These are phyloP conservation scores for Palythoa heliodiscus DNA, from an alignment of 92 coral and sea anemone genomes.

Conservation along the genomic window DNA sequence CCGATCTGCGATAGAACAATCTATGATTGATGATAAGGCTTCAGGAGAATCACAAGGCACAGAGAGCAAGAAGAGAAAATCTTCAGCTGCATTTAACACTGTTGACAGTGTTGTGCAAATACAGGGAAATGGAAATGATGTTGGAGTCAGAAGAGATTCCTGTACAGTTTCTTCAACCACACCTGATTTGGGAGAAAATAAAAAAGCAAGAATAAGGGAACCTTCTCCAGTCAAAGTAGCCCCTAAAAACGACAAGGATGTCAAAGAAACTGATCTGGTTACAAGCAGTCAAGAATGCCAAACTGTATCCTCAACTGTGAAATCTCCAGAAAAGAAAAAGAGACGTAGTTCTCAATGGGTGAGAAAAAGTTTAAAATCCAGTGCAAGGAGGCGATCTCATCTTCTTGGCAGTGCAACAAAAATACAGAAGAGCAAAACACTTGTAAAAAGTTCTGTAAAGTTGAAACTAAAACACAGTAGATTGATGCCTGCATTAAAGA, in stretches of 20 bases:
- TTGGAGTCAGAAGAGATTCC: neutral
- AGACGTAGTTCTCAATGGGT: slow-evolving; percentile 47
- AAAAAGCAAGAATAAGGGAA: slow-evolving; percentile 3
- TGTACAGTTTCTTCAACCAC: slow-evolving; percentile 4
- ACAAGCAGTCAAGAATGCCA: slow-evolving; percentile 36
- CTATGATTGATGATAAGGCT: neutral
- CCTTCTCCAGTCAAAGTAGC: slow-evolving; percentile 21
- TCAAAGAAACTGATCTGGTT: neutral
- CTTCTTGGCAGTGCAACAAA: slow-evolving; percentile 1
- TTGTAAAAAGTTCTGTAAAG: slow-evolving; percentile 77
- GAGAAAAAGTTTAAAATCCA: slow-evolving; percentile 58
- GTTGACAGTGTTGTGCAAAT: neutral
- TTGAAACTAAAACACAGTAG: slow-evolving; percentile 61
- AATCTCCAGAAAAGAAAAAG: slow-evolving; percentile 38
- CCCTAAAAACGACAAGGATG: neutral
- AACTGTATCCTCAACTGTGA: slow-evolving; percentile 39
- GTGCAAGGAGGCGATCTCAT: slow-evolving; percentile 14
- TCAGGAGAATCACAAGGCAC: slow-evolving; percentile 8
- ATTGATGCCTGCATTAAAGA: slow-evolving; percentile 69
- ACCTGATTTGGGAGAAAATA: slow-evolving; percentile 3
- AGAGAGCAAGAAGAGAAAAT: neutral
- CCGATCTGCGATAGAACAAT: neutral
- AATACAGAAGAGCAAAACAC: slow-evolving; percentile 34
- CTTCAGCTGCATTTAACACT: slow-evolving; percentile 12
- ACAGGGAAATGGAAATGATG: neutral